A percentile compares a stretch with the other conserved stretches of the same genome.
Conservation (phyloP, 2,797 vertebrate species). For the Pogonophryne albipinna region DNA sequence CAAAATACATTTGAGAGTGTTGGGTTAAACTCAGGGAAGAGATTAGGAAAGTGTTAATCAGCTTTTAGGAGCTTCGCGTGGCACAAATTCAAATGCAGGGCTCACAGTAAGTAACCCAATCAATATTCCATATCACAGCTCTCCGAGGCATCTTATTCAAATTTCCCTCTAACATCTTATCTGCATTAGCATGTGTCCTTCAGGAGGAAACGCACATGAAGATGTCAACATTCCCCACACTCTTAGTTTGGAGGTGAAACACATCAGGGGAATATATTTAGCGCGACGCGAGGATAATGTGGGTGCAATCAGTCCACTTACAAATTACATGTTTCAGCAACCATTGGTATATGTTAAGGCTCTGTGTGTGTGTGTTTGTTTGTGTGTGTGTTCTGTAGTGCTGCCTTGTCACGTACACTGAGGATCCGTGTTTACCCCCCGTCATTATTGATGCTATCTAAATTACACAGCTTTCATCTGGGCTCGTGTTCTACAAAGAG, state of each 20-base stretch:
- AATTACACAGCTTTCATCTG: constrained; percentile 76
- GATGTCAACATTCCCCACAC: constrained; percentile 10
- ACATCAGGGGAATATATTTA: constrained; percentile 47
- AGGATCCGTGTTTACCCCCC: constrained; percentile 42
- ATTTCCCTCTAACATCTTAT: constrained; percentile 23
- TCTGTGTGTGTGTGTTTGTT: background rate
- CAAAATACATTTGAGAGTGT: background rate
- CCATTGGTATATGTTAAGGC: constrained; percentile 12
- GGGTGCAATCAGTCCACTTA: constrained; percentile 40
- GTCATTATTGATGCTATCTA: constrained; percentile 74
- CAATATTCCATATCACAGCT: constrained; percentile 50
- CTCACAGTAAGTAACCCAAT: constrained; percentile 36
- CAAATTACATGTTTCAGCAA: constrained; percentile 67
- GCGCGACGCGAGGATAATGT: constrained; percentile 49
- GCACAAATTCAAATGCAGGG: constrained; percentile 36
- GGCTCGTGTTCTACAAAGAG: constrained; percentile 57
- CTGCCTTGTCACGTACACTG: constrained; percentile 35
- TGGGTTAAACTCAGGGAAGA: background rate
- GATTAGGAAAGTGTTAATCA: constrained; percentile 21
- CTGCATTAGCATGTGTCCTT: constrained; percentile 24
- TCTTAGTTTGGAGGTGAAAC: constrained; percentile 43
- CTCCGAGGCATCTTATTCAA: constrained; percentile 35
- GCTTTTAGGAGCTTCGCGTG: constrained; percentile 1
- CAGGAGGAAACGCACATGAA: constrained; percentile 8
- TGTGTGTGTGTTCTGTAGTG: constrained; percentile 24